These are phyloP conservation scores for Onychorhynchus coronatus DNA, from an alignment of 2,113 vertebrate genomes.

Conservation along the genomic window DNA sequence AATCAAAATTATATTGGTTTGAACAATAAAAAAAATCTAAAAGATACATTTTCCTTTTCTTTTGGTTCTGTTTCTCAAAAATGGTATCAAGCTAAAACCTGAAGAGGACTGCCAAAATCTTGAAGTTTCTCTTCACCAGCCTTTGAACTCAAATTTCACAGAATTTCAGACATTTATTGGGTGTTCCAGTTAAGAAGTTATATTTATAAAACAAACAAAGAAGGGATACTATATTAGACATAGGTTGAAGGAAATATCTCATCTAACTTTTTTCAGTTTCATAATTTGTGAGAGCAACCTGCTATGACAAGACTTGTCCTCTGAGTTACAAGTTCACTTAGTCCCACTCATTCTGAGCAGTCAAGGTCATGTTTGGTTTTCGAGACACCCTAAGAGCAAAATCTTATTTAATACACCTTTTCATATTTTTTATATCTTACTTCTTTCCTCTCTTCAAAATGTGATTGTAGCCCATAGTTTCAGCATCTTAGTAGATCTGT, in stretches of 20 bases:
- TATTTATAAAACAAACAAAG: neutral
- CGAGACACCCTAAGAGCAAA: neutral
- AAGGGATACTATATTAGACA: neutral
- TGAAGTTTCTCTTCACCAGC: neutral
- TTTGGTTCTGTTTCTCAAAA: neutral
- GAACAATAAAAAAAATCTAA: neutral
- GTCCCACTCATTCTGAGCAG: neutral
- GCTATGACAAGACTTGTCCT: neutral
- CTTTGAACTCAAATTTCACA: neutral
- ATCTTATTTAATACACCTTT: neutral
- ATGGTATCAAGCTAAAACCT: neutral
- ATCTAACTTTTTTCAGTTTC: neutral
- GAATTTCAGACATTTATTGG: neutral
- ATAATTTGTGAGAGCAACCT: neutral
- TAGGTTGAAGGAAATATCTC: neutral
- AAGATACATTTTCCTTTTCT: neutral
- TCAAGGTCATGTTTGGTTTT: neutral
- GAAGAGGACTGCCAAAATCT: neutral
- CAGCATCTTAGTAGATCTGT: neutral
- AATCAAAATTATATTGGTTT: neutral
- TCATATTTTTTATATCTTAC: neutral
- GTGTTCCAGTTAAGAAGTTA: neutral
- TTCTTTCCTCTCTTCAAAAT: neutral
- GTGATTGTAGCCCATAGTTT: neutral
- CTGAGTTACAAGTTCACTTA: neutral